phyloP scores from a whole-genome alignment of 2,113 vertebrate species.

The Passer montanus region DNA sequence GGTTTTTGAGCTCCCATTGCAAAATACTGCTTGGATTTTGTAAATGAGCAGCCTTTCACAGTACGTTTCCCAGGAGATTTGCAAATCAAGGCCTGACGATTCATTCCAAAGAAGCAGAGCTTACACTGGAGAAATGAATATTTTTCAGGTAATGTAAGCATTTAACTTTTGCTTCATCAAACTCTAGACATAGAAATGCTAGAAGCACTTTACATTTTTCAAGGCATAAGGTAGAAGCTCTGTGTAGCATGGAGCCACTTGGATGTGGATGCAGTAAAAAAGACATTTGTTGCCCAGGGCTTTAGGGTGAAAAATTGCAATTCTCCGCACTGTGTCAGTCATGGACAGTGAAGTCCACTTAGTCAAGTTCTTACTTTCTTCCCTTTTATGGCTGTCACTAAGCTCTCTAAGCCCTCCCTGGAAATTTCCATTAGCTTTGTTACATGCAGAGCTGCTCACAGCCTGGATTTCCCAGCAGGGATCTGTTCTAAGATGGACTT shows the following conservation, averaged over 20 bases:
- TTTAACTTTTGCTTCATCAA: slow-evolving; percentile 57
- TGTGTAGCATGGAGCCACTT: neutral
- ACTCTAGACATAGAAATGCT: slow-evolving; percentile 31
- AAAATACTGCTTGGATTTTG: slow-evolving; percentile 39
- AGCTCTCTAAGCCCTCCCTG: slow-evolving; percentile 40
- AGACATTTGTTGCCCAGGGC: slow-evolving; percentile 36
- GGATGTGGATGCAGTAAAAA: neutral
- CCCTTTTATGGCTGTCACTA: slow-evolving; percentile 53
- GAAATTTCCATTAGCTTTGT: slow-evolving; percentile 63
- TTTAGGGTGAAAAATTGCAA: slow-evolving; percentile 45
- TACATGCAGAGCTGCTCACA: slow-evolving; percentile 24
- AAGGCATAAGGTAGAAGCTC: slow-evolving; percentile 1
- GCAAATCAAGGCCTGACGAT: slow-evolving; percentile 44
- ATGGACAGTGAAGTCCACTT: slow-evolving; percentile 54
- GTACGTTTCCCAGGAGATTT: slow-evolving; percentile 47
- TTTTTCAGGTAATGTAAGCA: slow-evolving; percentile 59
- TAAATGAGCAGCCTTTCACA: slow-evolving; percentile 46
- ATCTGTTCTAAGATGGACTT: slow-evolving; percentile 11
- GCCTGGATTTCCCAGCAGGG: slow-evolving; percentile 31
- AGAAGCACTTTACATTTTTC: slow-evolving; percentile 34
- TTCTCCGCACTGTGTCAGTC: slow-evolving; percentile 45
- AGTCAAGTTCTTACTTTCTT: slow-evolving; percentile 41
- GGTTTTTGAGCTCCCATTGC: neutral
- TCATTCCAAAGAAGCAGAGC: slow-evolving; percentile 30
- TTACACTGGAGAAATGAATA: slow-evolving; percentile 31